These are phyloP conservation scores for Caloenas nicobarica DNA, from an alignment of 2,113 vertebrate genomes.

Conservation along the genomic window DNA sequence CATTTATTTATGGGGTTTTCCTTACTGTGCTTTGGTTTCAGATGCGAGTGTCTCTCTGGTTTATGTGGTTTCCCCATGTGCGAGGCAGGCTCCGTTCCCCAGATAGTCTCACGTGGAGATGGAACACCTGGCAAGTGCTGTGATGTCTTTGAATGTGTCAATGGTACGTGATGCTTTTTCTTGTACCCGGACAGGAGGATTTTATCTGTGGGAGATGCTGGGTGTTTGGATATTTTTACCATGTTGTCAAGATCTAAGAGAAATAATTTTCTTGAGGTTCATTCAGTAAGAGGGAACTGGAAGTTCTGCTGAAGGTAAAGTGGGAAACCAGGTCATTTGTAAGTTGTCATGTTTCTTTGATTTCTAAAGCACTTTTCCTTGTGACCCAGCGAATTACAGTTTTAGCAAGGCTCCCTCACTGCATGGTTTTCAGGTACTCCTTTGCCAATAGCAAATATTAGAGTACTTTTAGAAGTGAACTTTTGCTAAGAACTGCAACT, in stretches of 20 bases:
- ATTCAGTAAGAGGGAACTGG: neutral
- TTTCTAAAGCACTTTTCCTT: neutral
- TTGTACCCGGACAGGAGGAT: conserved; percentile 19
- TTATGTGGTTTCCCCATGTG: conserved; percentile 86
- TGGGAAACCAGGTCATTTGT: neutral
- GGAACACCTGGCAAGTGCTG: conserved; percentile 91
- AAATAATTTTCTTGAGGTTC: neutral
- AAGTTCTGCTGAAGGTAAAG: neutral
- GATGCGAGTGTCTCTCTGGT: conserved; percentile 89
- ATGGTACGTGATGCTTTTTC: conserved; percentile 80
- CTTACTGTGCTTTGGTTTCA: conserved; percentile 78
- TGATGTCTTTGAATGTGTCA: conserved; percentile 91
- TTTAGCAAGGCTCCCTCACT: neutral
- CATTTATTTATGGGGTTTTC: conserved; percentile 69
- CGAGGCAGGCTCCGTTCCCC: conserved; percentile 81
- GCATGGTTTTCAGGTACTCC: neutral
- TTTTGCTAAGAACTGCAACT: neutral
- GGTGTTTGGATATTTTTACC: neutral
- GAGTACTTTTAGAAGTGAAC: neutral
- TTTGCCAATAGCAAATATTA: neutral
- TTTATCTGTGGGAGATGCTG: neutral
- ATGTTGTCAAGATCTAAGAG: neutral
- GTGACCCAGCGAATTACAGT: neutral
- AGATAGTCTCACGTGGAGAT: conserved; percentile 85
- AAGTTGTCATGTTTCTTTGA: neutral